These are phyloP conservation scores for Chloroclystis v-ata DNA, from an alignment of 2,888 invertebrate species.

Conservation along the genomic window DNA sequence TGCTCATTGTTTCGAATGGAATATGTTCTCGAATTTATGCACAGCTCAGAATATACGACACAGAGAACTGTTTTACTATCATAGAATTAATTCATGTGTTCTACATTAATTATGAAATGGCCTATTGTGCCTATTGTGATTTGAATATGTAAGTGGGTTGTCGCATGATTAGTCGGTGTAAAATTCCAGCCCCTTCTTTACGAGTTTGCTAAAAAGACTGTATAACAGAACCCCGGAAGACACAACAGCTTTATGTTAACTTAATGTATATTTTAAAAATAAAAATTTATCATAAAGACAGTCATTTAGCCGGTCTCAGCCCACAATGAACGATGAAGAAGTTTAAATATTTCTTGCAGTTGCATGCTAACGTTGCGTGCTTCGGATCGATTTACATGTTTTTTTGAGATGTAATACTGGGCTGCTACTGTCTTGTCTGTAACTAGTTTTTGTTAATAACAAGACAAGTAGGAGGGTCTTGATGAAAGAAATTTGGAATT, in stretches of 20 bases:
- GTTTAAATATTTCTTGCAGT: conserved; percentile 26
- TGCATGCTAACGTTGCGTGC: conserved; percentile 60
- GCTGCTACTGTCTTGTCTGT: conserved; percentile 63
- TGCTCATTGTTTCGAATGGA: conserved; percentile 41
- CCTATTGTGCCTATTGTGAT: conserved; percentile 6
- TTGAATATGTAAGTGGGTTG: conserved; percentile 8
- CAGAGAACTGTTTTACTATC: conserved; percentile 8
- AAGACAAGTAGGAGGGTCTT: conserved; percentile 37
- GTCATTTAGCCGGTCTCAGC: conserved; percentile 20
- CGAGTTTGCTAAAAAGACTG: conserved; percentile 10
- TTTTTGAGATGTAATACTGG: conserved; percentile 50
- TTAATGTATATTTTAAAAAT: conserved; percentile 12
- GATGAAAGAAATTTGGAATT: conserved; percentile 46
- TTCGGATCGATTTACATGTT: conserved; percentile 65
- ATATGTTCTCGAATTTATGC: conserved; percentile 32
- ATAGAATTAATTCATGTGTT: conserved; percentile 10
- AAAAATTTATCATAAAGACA: conserved; percentile 15
- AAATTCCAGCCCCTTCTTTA: conserved; percentile 4
- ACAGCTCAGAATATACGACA: conserved; percentile 10
- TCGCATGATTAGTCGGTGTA: conserved; percentile 9
- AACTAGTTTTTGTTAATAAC: conserved; percentile 48
- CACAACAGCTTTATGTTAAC: conserved; percentile 10
- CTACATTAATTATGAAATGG: conserved; percentile 12
- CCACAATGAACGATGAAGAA: conserved; percentile 20
- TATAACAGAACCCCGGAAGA: conserved; percentile 9